A percentile compares a stretch with the other conserved stretches of the same genome.
Conservation (phyloP, 1,140 invertebrate species). For the Zophobas atratus region DNA sequence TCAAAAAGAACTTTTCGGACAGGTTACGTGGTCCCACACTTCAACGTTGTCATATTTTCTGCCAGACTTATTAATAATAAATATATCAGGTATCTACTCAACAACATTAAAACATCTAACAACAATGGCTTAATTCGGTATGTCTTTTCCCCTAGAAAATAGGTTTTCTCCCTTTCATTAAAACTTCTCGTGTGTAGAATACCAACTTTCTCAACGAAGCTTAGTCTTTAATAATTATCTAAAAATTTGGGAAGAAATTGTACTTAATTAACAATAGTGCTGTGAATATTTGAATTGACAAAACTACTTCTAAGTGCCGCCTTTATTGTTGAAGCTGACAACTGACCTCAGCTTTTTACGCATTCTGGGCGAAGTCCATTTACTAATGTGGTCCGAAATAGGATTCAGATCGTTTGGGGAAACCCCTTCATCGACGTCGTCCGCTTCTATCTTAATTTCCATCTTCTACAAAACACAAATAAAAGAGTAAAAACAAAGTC, state of each 20-base stretch:
- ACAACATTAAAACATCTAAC: conserved; percentile 30
- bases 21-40: no score
- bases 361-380: conserved; percentile 75
- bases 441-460: conserved; percentile 90
- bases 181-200: background rate
- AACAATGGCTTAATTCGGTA: conserved; percentile 25
- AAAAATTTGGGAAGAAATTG: conserved; percentile 19
- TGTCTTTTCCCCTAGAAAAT: conserved; percentile 36
- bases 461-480: conserved; percentile 78
- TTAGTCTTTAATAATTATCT: conserved; percentile 2
- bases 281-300: background rate
- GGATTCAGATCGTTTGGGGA: conserved; percentile 73
- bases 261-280: conserved; percentile 28
- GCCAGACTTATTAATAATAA: conserved; percentile 7
- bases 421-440: conserved; percentile 84
- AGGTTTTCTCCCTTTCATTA: conserved; percentile 4
- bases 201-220: conserved; percentile 7
- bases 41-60: background rate
- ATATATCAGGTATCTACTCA: conserved; percentile 21
- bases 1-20: no score
- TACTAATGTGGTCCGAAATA: conserved; percentile 66
- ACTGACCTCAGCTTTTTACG: conserved; percentile 72
- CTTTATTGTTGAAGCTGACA: conserved; percentile 64
- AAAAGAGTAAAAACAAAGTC: background rate
- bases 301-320: conserved; percentile 6